Evolutionary conservation across 2,888 invertebrate genomes (phyloP), one percentile per base, ranked within the genome.

Genomic region (Lasioglossum pauxillum): DNA sequence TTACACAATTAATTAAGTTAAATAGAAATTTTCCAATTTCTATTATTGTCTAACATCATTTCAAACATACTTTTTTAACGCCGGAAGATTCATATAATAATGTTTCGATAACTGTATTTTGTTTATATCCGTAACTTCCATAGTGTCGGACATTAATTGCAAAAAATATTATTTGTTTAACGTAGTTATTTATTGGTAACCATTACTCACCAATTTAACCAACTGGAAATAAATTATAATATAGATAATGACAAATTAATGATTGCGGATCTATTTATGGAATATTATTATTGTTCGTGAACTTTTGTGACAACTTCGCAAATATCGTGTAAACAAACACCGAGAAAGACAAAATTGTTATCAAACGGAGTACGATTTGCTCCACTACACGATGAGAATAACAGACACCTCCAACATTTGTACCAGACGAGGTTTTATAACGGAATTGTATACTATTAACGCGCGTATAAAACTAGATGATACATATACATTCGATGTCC

Each of bases 401-500:
- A 71, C 5, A 72, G 60, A 27, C 49, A 60, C 27, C 38, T 73
- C 79, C 71, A 80, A 71, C 69, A 60, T 86, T 80, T 78, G 23
- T 77, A 69, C 69, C 53, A 27, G 83, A 57, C 35, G 71, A 64
- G 72, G 72, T 69, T 87, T 82, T 38, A 69, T 72, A 84, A 84
- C 81, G 87, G 88, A 87, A 88, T 88, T 88, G 88, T 79, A 79
- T 75, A 88, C 80, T 84, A 81, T 79, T 90, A 83, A 83, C 60
- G 57, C 73, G 67, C 75, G 83, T 83, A 73, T 78, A 78, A 46
- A 88, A 64, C 76, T 82, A 83, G 83, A 83, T 73, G 85, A 85
- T 77, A 69, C 90, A 79, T 82, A 79, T 82, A 64, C 89, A 81
- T 82, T 88, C 80, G 79, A 83, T 83, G 81, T 89, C 78, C 80